Evolutionary conservation across 1,140 invertebrate species (phyloP).

Genomic region (Nasonia vitripennis): DNA sequence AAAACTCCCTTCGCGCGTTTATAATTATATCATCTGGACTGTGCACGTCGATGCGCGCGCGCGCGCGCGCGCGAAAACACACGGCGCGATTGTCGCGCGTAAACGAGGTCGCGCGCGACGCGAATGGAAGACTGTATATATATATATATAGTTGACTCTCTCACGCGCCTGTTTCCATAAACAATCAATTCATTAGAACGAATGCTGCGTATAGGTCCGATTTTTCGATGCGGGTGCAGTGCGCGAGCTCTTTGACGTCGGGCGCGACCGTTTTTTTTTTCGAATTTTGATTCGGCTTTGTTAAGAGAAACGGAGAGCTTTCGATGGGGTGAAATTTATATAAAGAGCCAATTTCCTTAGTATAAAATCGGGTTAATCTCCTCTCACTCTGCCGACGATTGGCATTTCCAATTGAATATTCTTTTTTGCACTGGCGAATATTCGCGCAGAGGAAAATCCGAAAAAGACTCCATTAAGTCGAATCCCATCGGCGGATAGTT

Average conservation of each 20-base stretch:
- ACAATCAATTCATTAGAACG: background rate
- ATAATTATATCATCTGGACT: conserved; percentile 1
- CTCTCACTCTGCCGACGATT: too few relatives aligned
- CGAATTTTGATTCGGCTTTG: too few relatives aligned
- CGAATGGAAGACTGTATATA: background rate
- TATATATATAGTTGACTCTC: background rate
- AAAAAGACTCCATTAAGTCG: background rate
- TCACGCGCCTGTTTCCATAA: background rate
- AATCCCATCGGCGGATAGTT: background rate
- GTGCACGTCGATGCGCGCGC: background rate
- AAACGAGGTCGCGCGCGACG: background rate
- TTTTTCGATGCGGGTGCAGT: background rate
- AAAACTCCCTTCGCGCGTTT: background rate
- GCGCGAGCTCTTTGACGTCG: background rate
- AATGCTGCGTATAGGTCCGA: background rate
- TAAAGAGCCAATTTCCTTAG: background rate
- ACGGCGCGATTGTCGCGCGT: too few relatives aligned
- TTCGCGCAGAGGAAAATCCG: too few relatives aligned
- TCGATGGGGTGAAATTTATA: background rate
- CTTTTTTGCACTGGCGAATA: too few relatives aligned
- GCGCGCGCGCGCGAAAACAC: background rate
- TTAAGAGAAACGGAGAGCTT: too few relatives aligned
- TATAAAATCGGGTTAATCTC: background rate
- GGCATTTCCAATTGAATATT: too few relatives aligned
- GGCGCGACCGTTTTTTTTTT: too few relatives aligned